phyloP scores from a whole-genome alignment of 2,888 invertebrate species.

The Cheilosia grossa region DNA sequence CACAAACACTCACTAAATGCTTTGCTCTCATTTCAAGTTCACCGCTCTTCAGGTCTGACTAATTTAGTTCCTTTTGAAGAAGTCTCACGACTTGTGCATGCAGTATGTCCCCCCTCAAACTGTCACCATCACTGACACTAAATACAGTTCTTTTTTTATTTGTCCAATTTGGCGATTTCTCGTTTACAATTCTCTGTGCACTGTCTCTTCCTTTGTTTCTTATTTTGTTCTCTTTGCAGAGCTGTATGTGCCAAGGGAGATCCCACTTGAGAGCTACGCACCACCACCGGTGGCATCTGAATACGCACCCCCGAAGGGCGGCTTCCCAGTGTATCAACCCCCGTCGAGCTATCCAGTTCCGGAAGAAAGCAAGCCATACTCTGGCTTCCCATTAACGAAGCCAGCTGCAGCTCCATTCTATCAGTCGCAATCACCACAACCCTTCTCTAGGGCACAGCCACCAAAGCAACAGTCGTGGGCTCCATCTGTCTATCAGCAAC shows the following conservation, averaged over 20 bases:
- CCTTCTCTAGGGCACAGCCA: constrained; percentile 80
- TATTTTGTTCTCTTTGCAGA: constrained; percentile 75
- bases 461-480: constrained; percentile 81
- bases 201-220: not conserved
- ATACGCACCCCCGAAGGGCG: constrained; percentile 84
- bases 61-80: not conserved
- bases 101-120: not conserved
- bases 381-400: constrained; percentile 71
- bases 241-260: constrained; percentile 82
- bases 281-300: constrained; percentile 80
- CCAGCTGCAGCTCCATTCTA: constrained; percentile 37
- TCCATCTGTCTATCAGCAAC: constrained; percentile 77
- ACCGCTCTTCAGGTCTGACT: not conserved
- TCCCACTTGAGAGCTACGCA: constrained; percentile 81
- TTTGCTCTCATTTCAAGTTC: constrained; percentile 46
- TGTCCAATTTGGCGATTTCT: not conserved
- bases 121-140: not conserved
- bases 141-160: not conserved
- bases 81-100: constrained; percentile 4
- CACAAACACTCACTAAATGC: constrained; percentile 26
- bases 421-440: constrained; percentile 82
- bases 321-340: constrained; percentile 46
- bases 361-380: constrained; percentile 30
- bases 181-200: too few species aligned
- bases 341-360: constrained; percentile 37